Evolutionary conservation across 2,797 vertebrate genomes (phyloP), one percentile per base, ranked within the genome.

Genomic region (Dryobates pubescens): DNA sequence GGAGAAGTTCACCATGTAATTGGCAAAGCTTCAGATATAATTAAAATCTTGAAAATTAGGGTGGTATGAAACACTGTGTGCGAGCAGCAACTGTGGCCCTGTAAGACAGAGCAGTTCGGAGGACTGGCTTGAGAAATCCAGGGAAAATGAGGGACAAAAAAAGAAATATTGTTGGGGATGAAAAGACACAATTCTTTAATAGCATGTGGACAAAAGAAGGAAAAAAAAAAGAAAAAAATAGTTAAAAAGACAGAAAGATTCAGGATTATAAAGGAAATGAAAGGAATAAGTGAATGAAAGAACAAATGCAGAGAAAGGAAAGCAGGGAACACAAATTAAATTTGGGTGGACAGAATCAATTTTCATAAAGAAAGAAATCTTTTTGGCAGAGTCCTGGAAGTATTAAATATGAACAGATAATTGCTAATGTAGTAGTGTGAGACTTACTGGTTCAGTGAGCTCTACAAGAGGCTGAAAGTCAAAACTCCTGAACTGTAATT

Each of bases 1-100:
- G 43, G 30, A 77, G 58, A 94, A 74, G 72, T 91, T 97, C 74
- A 80, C 67, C 17, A 86, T 45, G 75, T 84, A 95, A 94, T 94
- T 95, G 91, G 62, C 53, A 95, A 93, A 96, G 74, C 56, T 87
- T 95, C 75, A 94, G 63, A 92, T 87, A 77, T 79, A 95, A 96
- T 93, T 96, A 96, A 96, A 97, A 95, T 74, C 68, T 73, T 77
- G n/a, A 95, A 88, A 95, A 96, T 91, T 71, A 94, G 58, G 86
- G n/a, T 91, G 86, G 70, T 82, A 77, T 76, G 34, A 92, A 93
- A 95, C 80, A 89, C 54, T 51, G 54, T 86, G 95, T 71, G 47
- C 88, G 85, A 93, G 62, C 29, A 88, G 62, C 72, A 86, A 95
- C 34, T 94, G 30, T 54, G 67, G 73, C 51, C 61, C 54, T 84